Base-by-base conservation (phyloP, 2,888 invertebrate species). In the Azorinus chamasolen region DNA sequence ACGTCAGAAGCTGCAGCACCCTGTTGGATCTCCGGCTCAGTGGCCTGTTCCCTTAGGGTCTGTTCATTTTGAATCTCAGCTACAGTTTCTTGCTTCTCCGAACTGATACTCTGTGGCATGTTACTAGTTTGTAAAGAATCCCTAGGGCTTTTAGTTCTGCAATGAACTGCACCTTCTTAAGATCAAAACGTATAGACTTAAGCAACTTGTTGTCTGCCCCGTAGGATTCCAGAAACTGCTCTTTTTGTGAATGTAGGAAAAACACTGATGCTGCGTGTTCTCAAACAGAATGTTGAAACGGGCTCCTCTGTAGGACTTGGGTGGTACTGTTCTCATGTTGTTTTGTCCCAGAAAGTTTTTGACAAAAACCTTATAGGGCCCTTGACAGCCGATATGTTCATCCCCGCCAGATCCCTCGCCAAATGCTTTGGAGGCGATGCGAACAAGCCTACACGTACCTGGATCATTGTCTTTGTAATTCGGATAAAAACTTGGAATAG, bases 381-480 rank as follows among this genome's bases (percentile, higher is more conserved):
- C 10, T 16, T 70, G 57, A 41, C 62, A 74, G 16, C 74, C 79
- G 66, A 45, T 50, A 69, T 79, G 43, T 69, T 61, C 72, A 43
- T 72, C 77, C 12, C 48, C 77, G 12, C 71, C 48, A n/a, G 18
- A 51, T 27, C 59, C 66, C 16, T 55, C 57, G 14, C 66, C 70
- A 54, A 79, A 79, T 46, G 63, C 70, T 53, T 74, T 66, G 5
- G 72, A 50, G 37, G 68, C 59, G n/a, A 64, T 75, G 22, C 75
- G n/a, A 18, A 71, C 41, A 20, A 75, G 59, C 2, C 72, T 37
- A 45, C 64, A 71, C 3, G 51, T 63, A 5, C 68, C 68, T 16
- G 71, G 65, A 20, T 72, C 62, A 37, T 22, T 27, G 45, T 57
- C 45, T 20, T 62, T 62, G 6, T 43, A 45, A 14, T 12, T 37